Percentiles rank a stretch among this genome's conserved stretches.
Evolutionary conservation across 2,797 vertebrate species (phyloP).

Genomic region (Tapera naevia): DNA sequence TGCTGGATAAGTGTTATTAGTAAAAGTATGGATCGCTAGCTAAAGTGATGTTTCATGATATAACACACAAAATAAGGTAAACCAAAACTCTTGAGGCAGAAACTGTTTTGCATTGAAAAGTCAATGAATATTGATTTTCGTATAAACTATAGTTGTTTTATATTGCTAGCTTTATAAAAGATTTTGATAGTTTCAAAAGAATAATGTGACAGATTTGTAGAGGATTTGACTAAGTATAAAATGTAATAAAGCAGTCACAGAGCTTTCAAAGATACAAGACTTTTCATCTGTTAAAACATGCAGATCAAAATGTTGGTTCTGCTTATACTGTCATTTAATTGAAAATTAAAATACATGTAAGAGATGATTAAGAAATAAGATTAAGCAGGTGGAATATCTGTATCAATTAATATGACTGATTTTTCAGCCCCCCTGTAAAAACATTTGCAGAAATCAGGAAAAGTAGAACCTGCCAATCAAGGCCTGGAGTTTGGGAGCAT

Average conservation of each 20-base stretch:
- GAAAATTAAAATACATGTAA: neutral
- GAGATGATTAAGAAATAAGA: neutral
- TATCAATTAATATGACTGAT: neutral
- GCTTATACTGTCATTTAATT: neutral
- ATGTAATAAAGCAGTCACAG: neutral
- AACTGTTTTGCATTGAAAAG: conserved; percentile 40
- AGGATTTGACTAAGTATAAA: neutral
- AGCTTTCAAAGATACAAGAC: neutral
- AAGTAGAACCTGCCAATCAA: neutral
- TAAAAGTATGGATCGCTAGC: conserved; percentile 9
- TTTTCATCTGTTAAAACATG: neutral
- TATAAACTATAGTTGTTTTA: conserved; percentile 30
- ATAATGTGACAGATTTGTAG: neutral
- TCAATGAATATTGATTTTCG: conserved; percentile 55
- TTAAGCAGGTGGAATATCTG: neutral
- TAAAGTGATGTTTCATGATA: conserved; percentile 9
- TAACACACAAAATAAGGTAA: conserved; percentile 1
- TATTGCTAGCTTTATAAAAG: neutral
- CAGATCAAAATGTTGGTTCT: conserved; percentile 9
- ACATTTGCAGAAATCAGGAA: neutral
- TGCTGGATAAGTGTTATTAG: conserved; percentile 17
- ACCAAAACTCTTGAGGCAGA: conserved; percentile 10
- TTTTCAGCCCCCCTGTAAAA: neutral
- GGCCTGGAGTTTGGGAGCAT: neutral
- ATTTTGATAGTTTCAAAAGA: conserved; percentile 26